Evolutionary conservation across 2,797 vertebrate species (phyloP).

Genomic region (Danionella dracula): DNA sequence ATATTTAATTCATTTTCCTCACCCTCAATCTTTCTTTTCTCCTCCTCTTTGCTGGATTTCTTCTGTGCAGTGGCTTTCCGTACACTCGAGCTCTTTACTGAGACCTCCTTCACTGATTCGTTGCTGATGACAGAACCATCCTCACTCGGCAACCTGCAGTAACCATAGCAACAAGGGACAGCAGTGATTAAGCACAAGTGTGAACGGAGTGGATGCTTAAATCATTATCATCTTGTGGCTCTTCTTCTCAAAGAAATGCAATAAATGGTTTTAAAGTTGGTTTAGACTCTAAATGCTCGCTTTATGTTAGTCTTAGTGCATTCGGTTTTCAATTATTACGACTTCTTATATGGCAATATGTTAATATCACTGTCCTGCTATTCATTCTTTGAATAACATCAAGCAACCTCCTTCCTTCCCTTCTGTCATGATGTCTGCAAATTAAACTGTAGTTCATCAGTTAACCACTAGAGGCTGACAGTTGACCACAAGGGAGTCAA

Average conservation of each 20-base stretch:
- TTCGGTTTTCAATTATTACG: too few species aligned
- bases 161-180: conserved; percentile 95
- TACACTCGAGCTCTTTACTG: conserved; percentile 69
- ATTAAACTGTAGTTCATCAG: too few species aligned
- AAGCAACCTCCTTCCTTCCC: too few species aligned
- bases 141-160: conserved; percentile 92
- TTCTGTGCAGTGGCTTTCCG: conserved; percentile 87
- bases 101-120: conserved; percentile 88
- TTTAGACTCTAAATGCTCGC: too few species aligned
- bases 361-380: too few species aligned
- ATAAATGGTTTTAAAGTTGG: not conserved
- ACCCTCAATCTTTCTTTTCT: conserved; percentile 84
- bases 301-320: too few species aligned
- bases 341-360: too few species aligned
- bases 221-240: conserved; percentile 50
- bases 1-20: conserved; percentile 53
- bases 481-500: too few species aligned
- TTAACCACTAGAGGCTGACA: too few species aligned
- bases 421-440: too few species aligned
- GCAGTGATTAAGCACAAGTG: conserved; percentile 69
- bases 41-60: conserved; percentile 87
- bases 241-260: not conserved
- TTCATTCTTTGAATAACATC: too few species aligned
- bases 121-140: conserved; percentile 94
- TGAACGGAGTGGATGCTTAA: conserved; percentile 74